Base-by-base conservation (phyloP, 2,797 vertebrate genomes). In the Onychomys torridus region DNA sequence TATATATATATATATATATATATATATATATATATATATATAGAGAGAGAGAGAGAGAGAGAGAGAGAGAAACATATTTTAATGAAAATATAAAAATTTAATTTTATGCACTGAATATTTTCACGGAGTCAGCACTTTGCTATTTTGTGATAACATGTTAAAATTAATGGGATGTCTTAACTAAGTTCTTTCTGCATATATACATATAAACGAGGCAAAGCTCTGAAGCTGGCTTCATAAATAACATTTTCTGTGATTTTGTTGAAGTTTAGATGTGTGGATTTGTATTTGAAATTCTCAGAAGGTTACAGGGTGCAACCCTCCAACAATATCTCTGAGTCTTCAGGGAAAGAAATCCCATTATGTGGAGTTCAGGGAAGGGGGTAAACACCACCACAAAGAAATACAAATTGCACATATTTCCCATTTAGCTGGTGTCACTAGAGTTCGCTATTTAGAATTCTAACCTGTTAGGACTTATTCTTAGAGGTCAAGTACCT, bases 391-490 rank as follows among this genome's bases (percentile, higher is more conserved):
- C 98, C 98, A 99, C 99, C 98, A 99, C 99, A 98, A 98, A 98
- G 98, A 98, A 99, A 99, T 99, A 99, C 99, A 99, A 99, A 99
- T 99, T 99, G 99, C 99, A 99, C 98, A 98, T 99, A 98, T 99
- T 99, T 98, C 98, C 98, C 99, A 99, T 99, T 99, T 99, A 99
- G 99, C 99, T 99, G 97, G 99, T 99, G 99, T 99, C 99, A 99
- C 98, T 98, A 93, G 98, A 99, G 99, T 99, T 99, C 99, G 98
- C 98, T 98, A 99, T 99, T 99, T 98, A 98, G 98, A 99, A 99
- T 99, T 99, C 99, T 99, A 99, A 99, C 99, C 99, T 99, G 99
- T 98, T 99, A 98, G 98, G 97, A 98, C 98, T 98, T 98, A 98
- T 99, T 99, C 99, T 98, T 98, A 97, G 98, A 98, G 99, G 99